Evolutionary conservation across 2,797 vertebrate genomes (phyloP).

Genomic region (Dryobates pubescens): DNA sequence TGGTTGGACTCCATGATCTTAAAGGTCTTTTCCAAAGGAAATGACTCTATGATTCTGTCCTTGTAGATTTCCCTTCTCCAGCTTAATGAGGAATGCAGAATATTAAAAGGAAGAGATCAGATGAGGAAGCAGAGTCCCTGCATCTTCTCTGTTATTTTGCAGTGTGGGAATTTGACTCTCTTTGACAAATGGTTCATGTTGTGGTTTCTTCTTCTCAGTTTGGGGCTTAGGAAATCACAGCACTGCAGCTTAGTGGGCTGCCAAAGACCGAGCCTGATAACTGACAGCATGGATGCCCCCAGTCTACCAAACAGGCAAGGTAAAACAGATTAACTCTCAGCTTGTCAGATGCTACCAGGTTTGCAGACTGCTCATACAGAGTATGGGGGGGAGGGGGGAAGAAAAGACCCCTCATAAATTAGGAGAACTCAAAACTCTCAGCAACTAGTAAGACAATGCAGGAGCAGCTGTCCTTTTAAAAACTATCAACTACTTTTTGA

Average conservation of each 20-base stretch:
- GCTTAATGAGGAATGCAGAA: background rate
- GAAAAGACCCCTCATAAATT: background rate
- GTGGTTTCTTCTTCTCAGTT: background rate
- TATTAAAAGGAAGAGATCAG: constrained; percentile 26
- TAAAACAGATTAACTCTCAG: background rate
- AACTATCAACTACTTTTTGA: background rate
- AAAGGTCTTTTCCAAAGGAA: no score
- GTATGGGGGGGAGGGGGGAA: rapidly evolving
- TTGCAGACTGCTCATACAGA: background rate
- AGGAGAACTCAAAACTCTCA: background rate
- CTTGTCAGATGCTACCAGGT: background rate
- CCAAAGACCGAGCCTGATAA: background rate
- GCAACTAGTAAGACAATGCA: background rate
- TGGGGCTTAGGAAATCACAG: background rate
- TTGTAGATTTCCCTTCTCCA: background rate
- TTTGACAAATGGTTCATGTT: background rate
- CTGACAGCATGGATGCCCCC: background rate
- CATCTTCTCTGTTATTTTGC: background rate
- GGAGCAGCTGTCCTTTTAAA: background rate
- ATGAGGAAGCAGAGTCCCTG: background rate
- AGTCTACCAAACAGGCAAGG: background rate
- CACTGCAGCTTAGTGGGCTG: rapidly evolving
- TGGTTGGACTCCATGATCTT: no score
- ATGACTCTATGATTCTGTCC: background rate
- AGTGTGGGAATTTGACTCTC: background rate